Evolutionary conservation across 1,140 invertebrate species (phyloP).

Genomic region (Lepidurus arcticus): DNA sequence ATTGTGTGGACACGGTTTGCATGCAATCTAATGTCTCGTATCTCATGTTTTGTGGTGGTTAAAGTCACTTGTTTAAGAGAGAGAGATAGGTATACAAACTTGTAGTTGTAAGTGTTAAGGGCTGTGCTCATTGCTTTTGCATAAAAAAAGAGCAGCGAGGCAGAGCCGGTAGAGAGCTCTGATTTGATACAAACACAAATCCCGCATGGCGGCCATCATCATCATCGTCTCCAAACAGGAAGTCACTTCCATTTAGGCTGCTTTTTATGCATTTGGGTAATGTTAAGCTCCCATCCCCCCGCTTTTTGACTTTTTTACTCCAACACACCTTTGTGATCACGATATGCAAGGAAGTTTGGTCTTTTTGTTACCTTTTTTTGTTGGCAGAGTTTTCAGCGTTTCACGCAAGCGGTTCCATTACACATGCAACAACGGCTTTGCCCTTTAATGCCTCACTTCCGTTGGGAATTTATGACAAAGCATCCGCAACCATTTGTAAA

Average conservation of each 20-base stretch:
- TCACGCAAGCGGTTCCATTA: conserved; percentile 17
- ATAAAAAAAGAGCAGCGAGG: background rate
- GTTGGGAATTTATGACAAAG: conserved; percentile 1
- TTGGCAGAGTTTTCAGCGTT: background rate
- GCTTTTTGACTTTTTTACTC: too few species aligned
- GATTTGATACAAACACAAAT: background rate
- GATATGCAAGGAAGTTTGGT: background rate
- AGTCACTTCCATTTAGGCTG: background rate
- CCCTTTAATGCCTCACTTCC: conserved; percentile 18
- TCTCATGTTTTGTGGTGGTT: too few species aligned
- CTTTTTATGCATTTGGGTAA: background rate
- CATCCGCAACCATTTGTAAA: background rate
- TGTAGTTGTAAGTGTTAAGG: background rate
- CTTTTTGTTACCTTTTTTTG: background rate
- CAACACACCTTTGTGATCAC: background rate
- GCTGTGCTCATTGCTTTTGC: background rate
- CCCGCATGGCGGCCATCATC: too few species aligned
- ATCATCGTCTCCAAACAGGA: background rate
- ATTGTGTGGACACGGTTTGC: too few species aligned
- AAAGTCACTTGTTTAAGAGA: too few species aligned
- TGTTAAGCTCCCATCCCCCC: background rate
- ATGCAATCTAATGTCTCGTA: too few species aligned
- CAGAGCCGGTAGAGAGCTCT: background rate
- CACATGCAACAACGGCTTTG: conserved; percentile 7
- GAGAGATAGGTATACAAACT: background rate